phyloP scores from a whole-genome alignment of 1,140 invertebrate species.

The Acromyrmex charruanus region DNA sequence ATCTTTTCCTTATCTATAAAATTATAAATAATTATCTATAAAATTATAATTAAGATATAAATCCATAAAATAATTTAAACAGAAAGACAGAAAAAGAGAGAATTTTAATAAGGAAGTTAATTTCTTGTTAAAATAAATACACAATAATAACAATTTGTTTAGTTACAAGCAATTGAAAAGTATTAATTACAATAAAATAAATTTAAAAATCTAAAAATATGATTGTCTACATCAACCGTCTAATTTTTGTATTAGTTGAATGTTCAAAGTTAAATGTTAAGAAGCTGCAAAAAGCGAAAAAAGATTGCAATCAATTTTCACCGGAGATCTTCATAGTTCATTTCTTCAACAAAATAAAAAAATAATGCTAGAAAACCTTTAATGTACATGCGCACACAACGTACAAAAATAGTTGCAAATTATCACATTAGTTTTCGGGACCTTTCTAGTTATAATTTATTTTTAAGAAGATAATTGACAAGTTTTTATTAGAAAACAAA shows the following conservation, averaged over 20 bases:
- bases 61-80: background rate
- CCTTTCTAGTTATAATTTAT: background rate
- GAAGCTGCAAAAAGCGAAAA: background rate
- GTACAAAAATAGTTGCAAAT: background rate
- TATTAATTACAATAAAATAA: background rate
- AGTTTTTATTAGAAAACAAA: background rate
- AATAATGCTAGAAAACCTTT: background rate
- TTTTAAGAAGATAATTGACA: background rate
- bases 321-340: no score
- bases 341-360: background rate
- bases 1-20: background rate
- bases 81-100: background rate
- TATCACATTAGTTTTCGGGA: background rate
- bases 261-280: background rate
- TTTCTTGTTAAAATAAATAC: background rate
- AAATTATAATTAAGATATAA: background rate
- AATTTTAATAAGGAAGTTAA: no score
- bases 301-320: background rate
- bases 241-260: conserved; percentile 1
- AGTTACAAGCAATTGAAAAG: background rate
- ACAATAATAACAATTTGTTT: background rate
- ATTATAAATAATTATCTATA: no score
- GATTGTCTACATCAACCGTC: background rate
- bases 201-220: background rate
- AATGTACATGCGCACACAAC: background rate